Conservation (phyloP, 2,888 invertebrate genomes). For the Cactoblastis cactorum region DNA sequence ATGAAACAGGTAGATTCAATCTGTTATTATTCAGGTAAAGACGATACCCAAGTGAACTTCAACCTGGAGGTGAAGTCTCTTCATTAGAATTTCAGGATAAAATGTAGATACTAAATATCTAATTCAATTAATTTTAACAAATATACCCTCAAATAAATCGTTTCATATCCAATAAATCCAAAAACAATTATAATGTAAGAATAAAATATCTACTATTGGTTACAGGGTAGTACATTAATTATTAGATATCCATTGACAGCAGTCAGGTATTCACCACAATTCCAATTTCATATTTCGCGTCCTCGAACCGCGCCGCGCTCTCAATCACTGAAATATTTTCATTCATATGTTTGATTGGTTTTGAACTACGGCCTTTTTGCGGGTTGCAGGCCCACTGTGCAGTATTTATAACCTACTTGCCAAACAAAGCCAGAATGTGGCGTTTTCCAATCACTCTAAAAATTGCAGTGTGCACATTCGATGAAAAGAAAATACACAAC, state of each 20-base stretch:
- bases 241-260: neutral
- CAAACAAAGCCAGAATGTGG: neutral
- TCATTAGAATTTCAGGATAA: too few species aligned
- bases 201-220: neutral
- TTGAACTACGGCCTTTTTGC: neutral
- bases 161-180: too few species aligned
- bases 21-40: too few species aligned
- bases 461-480: neutral
- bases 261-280: neutral
- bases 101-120: too few species aligned
- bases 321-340: neutral
- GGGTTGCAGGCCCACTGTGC: neutral
- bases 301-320: neutral
- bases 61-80: too few species aligned
- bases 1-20: too few species aligned
- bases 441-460: neutral
- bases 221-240: too few species aligned
- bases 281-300: neutral
- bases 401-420: neutral
- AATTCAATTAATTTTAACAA: too few species aligned
- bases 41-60: too few species aligned
- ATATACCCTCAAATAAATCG: too few species aligned
- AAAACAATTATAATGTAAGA: neutral
- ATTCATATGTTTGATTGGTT: conserved; percentile 2
- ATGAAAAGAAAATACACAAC: neutral